These are phyloP conservation scores for Limosa lapponica DNA, from an alignment of 2,797 vertebrate genomes.

Conservation along the genomic window DNA sequence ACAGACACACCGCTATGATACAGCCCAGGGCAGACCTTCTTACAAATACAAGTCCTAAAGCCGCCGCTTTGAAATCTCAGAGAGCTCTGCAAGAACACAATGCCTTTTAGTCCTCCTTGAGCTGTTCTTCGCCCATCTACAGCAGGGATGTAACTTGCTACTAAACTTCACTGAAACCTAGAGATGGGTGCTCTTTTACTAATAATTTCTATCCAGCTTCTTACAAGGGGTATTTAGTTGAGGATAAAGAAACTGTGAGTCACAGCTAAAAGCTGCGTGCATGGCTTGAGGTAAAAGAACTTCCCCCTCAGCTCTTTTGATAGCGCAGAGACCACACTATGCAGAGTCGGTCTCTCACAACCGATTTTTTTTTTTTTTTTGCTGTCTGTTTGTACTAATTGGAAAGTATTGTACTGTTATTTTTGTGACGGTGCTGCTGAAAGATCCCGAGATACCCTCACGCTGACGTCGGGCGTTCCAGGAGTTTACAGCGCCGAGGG, in stretches of 20 bases:
- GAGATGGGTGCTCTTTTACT: background rate
- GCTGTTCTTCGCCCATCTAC: background rate
- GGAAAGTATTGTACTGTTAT: background rate
- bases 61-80: background rate
- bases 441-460: background rate
- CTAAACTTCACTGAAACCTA: background rate
- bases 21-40: background rate
- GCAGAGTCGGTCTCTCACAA: background rate
- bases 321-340: background rate
- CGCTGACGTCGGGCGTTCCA: fast-evolving
- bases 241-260: background rate
- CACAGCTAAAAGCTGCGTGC: background rate
- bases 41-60: background rate
- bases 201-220: background rate
- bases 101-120: background rate
- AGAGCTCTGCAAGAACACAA: no score
- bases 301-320: background rate
- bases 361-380: background rate
- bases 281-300: background rate
- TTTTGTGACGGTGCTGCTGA: background rate
- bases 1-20: fast-evolving
- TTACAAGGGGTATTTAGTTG: background rate
- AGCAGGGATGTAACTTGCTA: background rate
- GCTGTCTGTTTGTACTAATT: background rate
- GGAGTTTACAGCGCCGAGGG: background rate